Conservation (phyloP, 92 coral and sea anemone genomes). For the Pocillopora meandrina region DNA sequence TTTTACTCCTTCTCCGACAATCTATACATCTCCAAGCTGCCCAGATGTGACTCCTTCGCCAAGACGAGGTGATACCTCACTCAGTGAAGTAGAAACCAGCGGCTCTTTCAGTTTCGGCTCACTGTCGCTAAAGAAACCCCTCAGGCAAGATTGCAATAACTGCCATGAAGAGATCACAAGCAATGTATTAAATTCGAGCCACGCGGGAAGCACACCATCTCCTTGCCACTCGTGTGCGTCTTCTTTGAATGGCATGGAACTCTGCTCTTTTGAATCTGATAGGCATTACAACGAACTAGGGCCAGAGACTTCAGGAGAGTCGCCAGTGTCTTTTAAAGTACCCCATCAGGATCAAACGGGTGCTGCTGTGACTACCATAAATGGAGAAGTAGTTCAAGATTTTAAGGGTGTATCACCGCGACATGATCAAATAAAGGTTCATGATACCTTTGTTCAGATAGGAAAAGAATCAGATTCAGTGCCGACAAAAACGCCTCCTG, state of each 20-base stretch:
- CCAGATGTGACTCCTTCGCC: not conserved
- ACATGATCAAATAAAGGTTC: not conserved
- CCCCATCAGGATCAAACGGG: not conserved
- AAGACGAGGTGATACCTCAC: slow-evolving; percentile 3
- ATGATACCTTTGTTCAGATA: not conserved
- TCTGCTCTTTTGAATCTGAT: slow-evolving; percentile 19
- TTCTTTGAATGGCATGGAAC: slow-evolving; percentile 1
- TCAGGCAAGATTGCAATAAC: not conserved
- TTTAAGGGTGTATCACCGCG: not conserved
- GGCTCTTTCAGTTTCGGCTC: slow-evolving; percentile 24
- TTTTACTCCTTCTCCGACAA: not conserved
- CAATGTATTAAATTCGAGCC: slow-evolving; percentile 1
- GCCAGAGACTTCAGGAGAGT: not conserved
- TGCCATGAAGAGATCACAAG: slow-evolving; percentile 2
- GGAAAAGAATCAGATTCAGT: not conserved
- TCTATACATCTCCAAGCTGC: not conserved
- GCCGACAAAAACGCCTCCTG: not conserved
- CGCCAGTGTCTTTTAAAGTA: not conserved
- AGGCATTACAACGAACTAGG: not conserved
- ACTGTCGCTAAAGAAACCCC: slow-evolving; percentile 16
- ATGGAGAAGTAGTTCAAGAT: not conserved
- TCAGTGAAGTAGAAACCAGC: slow-evolving; percentile 23
- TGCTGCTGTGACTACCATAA: not conserved
- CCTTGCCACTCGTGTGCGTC: not conserved
- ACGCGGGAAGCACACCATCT: slow-evolving; percentile 6